A percentile compares a stretch with the other conserved stretches of the same genome.
Conservation (phyloP, 92 coral and sea anemone species). For the Plumapathes pennacea region DNA sequence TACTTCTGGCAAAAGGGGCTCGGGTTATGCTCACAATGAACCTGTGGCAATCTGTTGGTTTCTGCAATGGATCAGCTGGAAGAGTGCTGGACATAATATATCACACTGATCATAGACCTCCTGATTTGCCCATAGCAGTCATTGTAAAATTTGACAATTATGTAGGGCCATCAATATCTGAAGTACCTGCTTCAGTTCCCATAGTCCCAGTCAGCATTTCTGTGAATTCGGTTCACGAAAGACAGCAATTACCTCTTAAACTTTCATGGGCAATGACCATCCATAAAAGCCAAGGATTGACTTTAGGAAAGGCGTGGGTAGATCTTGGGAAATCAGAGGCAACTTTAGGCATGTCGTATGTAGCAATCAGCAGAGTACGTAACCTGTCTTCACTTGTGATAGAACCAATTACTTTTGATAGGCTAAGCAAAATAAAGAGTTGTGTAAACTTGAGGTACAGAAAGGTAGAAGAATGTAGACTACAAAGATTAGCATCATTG, state of each 20-base stretch:
- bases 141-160: conserved; percentile 43
- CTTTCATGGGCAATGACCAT: conserved; percentile 46
- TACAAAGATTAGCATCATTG: not conserved
- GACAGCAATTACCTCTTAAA: conserved; percentile 27
- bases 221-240: not conserved
- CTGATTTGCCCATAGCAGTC: conserved; percentile 42
- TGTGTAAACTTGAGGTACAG: not conserved
- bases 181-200: conserved; percentile 11
- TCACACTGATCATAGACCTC: conserved; percentile 27
- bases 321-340: conserved; percentile 31
- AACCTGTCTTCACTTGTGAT: conserved; percentile 29
- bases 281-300: conserved; percentile 40
- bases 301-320: conserved; percentile 34
- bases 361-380: conserved; percentile 34
- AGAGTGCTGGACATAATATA: conserved; percentile 39
- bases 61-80: conserved; percentile 45
- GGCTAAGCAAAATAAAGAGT: no score
- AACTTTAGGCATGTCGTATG: conserved; percentile 27
- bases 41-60: conserved; percentile 53
- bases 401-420: conserved; percentile 35
- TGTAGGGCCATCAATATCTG: conserved; percentile 22
- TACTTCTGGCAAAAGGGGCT: conserved; percentile 43
- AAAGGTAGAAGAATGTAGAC: not conserved
- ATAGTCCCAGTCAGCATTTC: conserved; percentile 15
- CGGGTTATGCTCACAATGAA: conserved; percentile 46